Conservation (phyloP, 2,113 vertebrate species). For the Pollachius pollachius region DNA sequence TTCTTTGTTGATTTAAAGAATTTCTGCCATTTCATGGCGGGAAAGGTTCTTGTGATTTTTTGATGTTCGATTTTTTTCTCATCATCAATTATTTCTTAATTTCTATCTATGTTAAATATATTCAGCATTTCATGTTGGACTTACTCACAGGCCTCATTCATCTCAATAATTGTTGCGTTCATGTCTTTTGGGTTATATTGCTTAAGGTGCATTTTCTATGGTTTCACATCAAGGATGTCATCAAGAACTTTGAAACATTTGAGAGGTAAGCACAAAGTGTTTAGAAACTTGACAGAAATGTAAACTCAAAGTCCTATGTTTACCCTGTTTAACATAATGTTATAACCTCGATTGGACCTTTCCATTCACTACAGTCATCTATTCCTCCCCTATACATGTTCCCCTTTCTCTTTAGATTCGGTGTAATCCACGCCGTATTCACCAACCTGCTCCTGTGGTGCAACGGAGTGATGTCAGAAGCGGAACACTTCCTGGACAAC, state of each 20-base stretch:
- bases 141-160: background rate
- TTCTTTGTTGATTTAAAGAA: constrained; percentile 15
- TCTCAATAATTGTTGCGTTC: background rate
- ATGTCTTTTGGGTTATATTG: constrained; percentile 11
- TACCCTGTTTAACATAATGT: no score
- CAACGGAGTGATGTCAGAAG: constrained; percentile 88
- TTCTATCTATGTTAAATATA: no score
- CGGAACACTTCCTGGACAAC: constrained; percentile 89
- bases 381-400: no score
- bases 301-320: no score
- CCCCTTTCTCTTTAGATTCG: constrained; percentile 77
- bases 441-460: constrained; percentile 96
- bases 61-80: no score
- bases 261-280: constrained; percentile 80
- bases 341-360: no score
- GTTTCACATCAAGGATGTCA: constrained; percentile 94
- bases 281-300: no score
- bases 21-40: no score
- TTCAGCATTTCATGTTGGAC: no score
- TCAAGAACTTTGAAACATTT: constrained; percentile 93
- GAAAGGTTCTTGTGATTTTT: no score
- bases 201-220: constrained; percentile 93
- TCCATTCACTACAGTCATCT: no score
- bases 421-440: constrained; percentile 95
- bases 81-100: no score